Evolutionary conservation across 2,797 vertebrate species (phyloP).

Genomic region (Denticeps clupeoides): DNA sequence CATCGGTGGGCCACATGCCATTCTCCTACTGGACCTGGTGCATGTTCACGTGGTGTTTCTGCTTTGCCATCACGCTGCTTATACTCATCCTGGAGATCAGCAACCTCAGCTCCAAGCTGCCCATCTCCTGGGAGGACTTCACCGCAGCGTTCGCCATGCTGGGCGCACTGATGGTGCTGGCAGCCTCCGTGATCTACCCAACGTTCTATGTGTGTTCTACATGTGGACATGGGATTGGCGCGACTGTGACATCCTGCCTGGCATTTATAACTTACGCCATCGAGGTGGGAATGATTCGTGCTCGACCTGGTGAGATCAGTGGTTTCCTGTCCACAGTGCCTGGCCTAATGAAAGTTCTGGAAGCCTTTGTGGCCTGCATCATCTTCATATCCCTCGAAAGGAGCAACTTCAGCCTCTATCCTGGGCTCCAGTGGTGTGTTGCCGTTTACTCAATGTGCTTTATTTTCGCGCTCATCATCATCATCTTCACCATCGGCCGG

Average conservation of each 20-base stretch:
- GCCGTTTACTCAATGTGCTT: conserved; percentile 74
- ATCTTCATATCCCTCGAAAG: conserved; percentile 61
- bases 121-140: conserved; percentile 78
- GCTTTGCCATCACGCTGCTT: conserved; percentile 58
- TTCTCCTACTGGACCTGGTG: conserved; percentile 65
- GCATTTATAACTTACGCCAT: conserved; percentile 60
- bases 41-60: conserved; percentile 82
- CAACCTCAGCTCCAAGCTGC: conserved; percentile 46
- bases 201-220: conserved; percentile 8
- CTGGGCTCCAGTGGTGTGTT: conserved; percentile 65
- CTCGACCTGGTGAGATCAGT: conserved; percentile 65
- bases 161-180: conserved; percentile 58
- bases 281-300: conserved; percentile 66
- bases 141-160: conserved; percentile 71
- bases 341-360: conserved; percentile 76
- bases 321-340: conserved; percentile 72
- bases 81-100: conserved; percentile 70
- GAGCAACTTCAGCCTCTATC: rapidly evolving
- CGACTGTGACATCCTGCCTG: conserved; percentile 57
- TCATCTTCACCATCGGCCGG: conserved; percentile 63
- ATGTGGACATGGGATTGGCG: conserved; percentile 43
- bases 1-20: rapidly evolving
- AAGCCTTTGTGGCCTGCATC: conserved; percentile 72
- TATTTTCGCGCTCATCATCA: conserved; percentile 61
- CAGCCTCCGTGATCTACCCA: conserved; percentile 68